Evolutionary conservation across 2,888 invertebrate species (phyloP).

Genomic region (Eustalomyia histrio): DNA sequence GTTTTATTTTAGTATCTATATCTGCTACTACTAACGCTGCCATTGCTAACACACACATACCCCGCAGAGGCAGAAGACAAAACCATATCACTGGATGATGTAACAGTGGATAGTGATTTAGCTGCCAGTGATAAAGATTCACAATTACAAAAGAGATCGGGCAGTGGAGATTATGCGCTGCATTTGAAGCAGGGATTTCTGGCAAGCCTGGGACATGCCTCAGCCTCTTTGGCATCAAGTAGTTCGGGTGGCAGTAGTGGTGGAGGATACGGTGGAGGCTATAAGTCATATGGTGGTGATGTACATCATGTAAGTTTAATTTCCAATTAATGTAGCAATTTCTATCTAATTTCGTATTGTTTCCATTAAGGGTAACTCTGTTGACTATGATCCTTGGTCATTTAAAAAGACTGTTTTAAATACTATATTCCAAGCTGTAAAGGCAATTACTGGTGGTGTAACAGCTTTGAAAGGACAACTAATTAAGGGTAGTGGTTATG

Average conservation of each 20-base stretch:
- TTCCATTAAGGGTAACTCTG: slow-evolving; percentile 74
- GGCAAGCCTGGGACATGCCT: slow-evolving; percentile 77
- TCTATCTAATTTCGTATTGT: neutral
- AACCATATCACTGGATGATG: slow-evolving; percentile 72
- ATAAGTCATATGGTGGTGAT: slow-evolving; percentile 70
- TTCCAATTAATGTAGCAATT: no score
- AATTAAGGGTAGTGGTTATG: slow-evolving; percentile 89
- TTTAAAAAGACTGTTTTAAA: slow-evolving; percentile 90
- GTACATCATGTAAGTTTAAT: slow-evolving; percentile 71
- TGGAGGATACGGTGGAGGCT: slow-evolving; percentile 67
- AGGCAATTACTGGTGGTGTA: slow-evolving; percentile 92
- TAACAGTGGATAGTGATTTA: slow-evolving; percentile 74
- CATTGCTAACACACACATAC: slow-evolving; percentile 72
- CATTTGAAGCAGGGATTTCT: slow-evolving; percentile 75
- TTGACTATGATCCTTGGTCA: slow-evolving; percentile 85
- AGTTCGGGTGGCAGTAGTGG: slow-evolving; percentile 77
- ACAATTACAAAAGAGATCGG: slow-evolving; percentile 75
- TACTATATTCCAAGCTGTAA: slow-evolving; percentile 91
- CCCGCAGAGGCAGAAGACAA: slow-evolving; percentile 70
- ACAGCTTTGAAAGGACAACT: slow-evolving; percentile 93
- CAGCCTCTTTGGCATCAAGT: slow-evolving; percentile 78
- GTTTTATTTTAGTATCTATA: slow-evolving; percentile 67
- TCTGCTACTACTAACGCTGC: slow-evolving; percentile 71
- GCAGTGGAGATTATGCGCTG: slow-evolving; percentile 77
- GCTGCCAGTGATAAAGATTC: slow-evolving; percentile 74